Percentiles rank a stretch among this genome's conserved stretches.
phyloP scores from a whole-genome alignment of 2,888 invertebrate species.

The Ormyrus labotus region DNA sequence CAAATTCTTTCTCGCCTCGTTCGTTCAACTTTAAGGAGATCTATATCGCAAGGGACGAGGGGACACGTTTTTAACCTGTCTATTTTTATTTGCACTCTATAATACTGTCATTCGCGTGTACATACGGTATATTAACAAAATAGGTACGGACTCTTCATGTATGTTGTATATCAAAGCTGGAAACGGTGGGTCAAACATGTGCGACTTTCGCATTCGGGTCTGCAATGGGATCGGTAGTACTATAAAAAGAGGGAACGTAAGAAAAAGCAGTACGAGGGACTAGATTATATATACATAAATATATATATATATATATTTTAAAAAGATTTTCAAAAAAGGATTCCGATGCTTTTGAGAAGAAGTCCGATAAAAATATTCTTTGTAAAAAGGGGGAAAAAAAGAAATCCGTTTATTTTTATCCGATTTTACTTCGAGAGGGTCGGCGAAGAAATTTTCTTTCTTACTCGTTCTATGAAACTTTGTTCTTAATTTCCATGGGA shows the following conservation, averaged over 20 bases:
- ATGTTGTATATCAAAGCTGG: constrained; percentile 50
- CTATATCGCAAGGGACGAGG: constrained; percentile 32
- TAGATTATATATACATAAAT: constrained; percentile 27
- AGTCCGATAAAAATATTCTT: constrained; percentile 49
- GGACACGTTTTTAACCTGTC: constrained; percentile 51
- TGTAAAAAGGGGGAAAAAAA: background rate
- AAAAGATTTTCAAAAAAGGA: constrained; percentile 34
- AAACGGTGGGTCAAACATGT: constrained; percentile 23
- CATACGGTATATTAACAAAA: constrained; percentile 52
- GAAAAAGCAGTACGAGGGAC: constrained; percentile 31
- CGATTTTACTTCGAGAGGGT: constrained; percentile 38
- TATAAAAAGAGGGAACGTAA: constrained; percentile 31
- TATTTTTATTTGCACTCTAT: constrained; percentile 54
- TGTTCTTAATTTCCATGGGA: constrained; percentile 50
- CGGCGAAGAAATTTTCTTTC: constrained; percentile 41
- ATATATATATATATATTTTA: constrained; percentile 31
- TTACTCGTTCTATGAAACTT: constrained; percentile 45
- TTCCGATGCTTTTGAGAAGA: constrained; percentile 45
- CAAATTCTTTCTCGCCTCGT: constrained; percentile 44
- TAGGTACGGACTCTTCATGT: constrained; percentile 50
- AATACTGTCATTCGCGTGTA: constrained; percentile 54
- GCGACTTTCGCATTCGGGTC: constrained; percentile 43
- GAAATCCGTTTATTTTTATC: constrained; percentile 47
- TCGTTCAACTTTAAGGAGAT: constrained; percentile 24
- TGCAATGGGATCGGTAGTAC: constrained; percentile 40